These are phyloP conservation scores for Orycteropus afer DNA, from an alignment of 2,113 vertebrate species.

Conservation along the genomic window DNA sequence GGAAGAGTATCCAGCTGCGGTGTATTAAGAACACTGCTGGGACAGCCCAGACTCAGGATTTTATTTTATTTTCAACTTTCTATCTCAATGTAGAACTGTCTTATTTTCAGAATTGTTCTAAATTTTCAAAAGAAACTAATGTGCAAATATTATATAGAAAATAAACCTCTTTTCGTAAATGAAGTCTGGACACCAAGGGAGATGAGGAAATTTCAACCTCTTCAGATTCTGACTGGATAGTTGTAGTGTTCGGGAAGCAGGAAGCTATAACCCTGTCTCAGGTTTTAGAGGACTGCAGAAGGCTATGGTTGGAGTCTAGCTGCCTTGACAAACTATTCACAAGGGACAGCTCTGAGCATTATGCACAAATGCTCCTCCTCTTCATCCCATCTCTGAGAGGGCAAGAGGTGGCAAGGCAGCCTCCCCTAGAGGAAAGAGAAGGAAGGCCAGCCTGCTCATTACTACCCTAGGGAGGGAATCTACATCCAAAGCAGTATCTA, in stretches of 20 bases:
- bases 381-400: neutral
- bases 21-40: neutral
- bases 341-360: neutral
- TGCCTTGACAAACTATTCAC: neutral
- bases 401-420: neutral
- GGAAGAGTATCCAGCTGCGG: neutral
- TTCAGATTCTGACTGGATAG: neutral
- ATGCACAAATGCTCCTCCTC: neutral
- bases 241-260: neutral
- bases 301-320: neutral
- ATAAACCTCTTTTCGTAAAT: neutral
- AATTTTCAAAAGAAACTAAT: neutral
- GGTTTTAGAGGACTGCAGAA: neutral
- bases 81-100: neutral
- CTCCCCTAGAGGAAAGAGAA: neutral
- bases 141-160: neutral
- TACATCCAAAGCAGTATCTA: neutral
- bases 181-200: neutral
- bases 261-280: neutral
- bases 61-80: constrained; percentile 27
- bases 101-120: neutral
- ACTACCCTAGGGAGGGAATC: neutral
- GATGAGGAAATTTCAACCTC: neutral
- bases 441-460: neutral
- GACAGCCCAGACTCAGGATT: neutral